Conservation (phyloP, 2,797 vertebrate genomes). For the Enteromius trimaculatus region DNA sequence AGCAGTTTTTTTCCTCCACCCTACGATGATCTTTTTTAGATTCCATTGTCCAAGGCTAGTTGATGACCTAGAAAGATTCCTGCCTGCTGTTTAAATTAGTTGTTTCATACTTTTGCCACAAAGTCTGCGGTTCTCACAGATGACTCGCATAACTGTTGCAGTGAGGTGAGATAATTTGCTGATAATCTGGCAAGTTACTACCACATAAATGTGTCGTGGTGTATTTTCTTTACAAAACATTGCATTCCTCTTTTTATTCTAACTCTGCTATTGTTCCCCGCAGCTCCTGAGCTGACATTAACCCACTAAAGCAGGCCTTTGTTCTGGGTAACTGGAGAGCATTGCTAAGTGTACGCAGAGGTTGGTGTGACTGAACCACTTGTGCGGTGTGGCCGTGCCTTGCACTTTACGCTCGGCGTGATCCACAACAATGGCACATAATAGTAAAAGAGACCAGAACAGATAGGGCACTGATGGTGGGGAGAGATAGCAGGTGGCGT, state of each 20-base stretch:
- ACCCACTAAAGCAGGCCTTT: slow-evolving; percentile 79
- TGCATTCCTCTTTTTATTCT: slow-evolving; percentile 69
- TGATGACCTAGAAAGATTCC: slow-evolving; percentile 76
- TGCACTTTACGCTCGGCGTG: slow-evolving; percentile 70
- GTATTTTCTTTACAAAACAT: slow-evolving; percentile 68
- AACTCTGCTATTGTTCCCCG: slow-evolving; percentile 65
- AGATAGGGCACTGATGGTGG: slow-evolving; percentile 55
- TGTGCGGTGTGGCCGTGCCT: slow-evolving; percentile 74
- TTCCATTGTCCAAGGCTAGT: slow-evolving; percentile 71
- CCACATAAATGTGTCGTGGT: slow-evolving; percentile 71
- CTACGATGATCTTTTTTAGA: slow-evolving; percentile 49
- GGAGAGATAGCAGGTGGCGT: slow-evolving; percentile 41
- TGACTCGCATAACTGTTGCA: slow-evolving; percentile 77
- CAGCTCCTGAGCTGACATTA: slow-evolving; percentile 77
- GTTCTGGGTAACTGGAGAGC: slow-evolving; percentile 77
- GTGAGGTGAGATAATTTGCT: slow-evolving; percentile 75
- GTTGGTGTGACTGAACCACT: slow-evolving; percentile 74
- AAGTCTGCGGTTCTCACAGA: slow-evolving; percentile 73
- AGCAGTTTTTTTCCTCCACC: background rate
- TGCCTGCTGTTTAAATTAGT: slow-evolving; percentile 69
- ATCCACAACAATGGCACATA: slow-evolving; percentile 58
- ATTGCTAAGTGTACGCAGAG: slow-evolving; percentile 76
- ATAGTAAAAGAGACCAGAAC: slow-evolving; percentile 55
- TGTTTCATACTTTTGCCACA: slow-evolving; percentile 72
- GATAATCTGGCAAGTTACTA: slow-evolving; percentile 71